Base-by-base conservation (phyloP, 1,140 invertebrate species). In the Paralvinella palmiformis region DNA sequence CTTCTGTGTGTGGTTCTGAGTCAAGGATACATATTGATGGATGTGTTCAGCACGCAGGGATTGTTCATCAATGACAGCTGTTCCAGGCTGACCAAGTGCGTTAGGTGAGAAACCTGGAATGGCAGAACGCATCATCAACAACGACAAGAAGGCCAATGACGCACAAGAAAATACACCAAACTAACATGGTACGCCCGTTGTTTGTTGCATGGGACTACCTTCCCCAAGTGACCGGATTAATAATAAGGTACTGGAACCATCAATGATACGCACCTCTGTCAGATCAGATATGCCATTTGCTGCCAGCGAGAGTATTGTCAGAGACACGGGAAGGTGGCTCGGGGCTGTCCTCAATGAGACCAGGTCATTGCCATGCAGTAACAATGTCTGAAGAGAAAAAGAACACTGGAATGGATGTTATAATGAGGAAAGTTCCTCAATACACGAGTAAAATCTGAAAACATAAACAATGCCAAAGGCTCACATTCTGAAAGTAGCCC, bases 31-130 rank as follows among this genome's bases (percentile, higher is more conserved):
- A 32, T 33, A 57, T 52, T 36, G 20, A 22, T 64, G 20, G 71
- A 67, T 32, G 72, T 75, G 69, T 73, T 74, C 17, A 84, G 83
- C 48, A 91, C 86, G 82, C 91, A 94, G 0, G 91, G 91, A 83
- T 96, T 96, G 62, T 90, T 89, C 68, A 86, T 85, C 58, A 96
- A 84, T 7, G 90, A 91, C 65, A 94, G 85, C 77, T 89, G 90
- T 56, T 89, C 85, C 59, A 96, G 78, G 71, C 87, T 85, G 20
- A 80, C 83, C 53, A 94, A 81, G 76, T 90, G 86, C 7, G 85
- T 86, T 59, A 96, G 81, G 76, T 89, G 88, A 15, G 87, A 89
- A 63, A 94, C 86, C 83, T 94, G 70, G 62, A 75, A 76, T 27
- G 62, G 53, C 55, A 48, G 36, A 66, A 29, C 24, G 41, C 36